Evolutionary conservation across 1,140 invertebrate genomes (phyloP).

Genomic region (Heliconius hewitsoni): DNA sequence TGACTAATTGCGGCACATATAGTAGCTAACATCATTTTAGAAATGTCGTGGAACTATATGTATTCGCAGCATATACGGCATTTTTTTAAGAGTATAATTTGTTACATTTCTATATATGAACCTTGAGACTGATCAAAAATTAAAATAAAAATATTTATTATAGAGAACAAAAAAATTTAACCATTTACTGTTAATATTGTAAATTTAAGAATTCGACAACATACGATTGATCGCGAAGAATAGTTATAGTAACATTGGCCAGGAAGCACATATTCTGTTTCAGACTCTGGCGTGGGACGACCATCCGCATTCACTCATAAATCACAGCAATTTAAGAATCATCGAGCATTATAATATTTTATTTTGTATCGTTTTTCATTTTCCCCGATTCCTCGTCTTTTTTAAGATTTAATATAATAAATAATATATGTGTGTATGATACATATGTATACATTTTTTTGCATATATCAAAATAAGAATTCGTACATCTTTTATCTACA

Average conservation of each 20-base stretch:
- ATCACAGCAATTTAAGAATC: conserved; percentile 12
- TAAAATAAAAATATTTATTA: background rate
- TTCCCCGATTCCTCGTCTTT: conserved; percentile 4
- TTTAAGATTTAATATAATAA: background rate
- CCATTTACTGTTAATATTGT: background rate
- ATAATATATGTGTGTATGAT: background rate
- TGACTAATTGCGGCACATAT: background rate
- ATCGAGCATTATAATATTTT: conserved; percentile 22
- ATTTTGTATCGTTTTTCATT: conserved; percentile 28
- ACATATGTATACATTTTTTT: background rate
- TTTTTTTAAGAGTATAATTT: no score
- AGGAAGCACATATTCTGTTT: conserved; percentile 26
- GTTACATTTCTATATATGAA: no score
- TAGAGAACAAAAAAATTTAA: background rate
- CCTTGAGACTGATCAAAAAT: background rate
- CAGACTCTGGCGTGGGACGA: conserved; percentile 27
- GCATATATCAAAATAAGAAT: background rate
- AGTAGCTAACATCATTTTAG: no score
- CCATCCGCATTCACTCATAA: conserved; percentile 7
- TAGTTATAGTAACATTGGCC: background rate
- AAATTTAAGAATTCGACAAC: background rate
- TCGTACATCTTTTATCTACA: background rate
- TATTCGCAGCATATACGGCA: background rate
- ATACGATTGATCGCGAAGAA: background rate
- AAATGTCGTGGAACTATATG: background rate